These are phyloP conservation scores for Frieseomelitta varia DNA, from an alignment of 1,140 invertebrate genomes.

Conservation along the genomic window DNA sequence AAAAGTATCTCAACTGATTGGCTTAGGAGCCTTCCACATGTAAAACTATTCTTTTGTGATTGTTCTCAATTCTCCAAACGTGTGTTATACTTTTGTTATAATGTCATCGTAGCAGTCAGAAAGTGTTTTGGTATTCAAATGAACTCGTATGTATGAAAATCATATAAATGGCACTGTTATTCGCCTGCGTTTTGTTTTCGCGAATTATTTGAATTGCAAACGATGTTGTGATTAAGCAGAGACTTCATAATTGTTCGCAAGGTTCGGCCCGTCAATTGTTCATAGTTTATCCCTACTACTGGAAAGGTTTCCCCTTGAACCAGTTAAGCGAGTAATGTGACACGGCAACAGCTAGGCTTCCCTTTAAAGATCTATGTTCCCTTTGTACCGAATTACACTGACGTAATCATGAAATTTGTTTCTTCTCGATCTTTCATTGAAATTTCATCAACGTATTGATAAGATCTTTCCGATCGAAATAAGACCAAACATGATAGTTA, in stretches of 20 bases:
- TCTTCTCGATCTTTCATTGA: not conserved
- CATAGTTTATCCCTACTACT: not conserved
- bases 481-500: not conserved
- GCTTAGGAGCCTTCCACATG: too few species aligned
- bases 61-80: too few species aligned
- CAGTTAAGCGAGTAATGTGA: not conserved
- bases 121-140: not conserved
- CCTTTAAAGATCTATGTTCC: not conserved
- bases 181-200: not conserved
- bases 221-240: not conserved
- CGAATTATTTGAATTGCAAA: not conserved
- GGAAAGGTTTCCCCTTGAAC: not conserved
- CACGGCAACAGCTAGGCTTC: not conserved
- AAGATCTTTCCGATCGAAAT: not conserved
- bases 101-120: not conserved
- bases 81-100: not conserved
- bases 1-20: too few species aligned
- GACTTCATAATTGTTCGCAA: not conserved
- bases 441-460: not conserved
- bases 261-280: not conserved
- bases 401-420: not conserved
- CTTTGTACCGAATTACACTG: not conserved
- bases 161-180: not conserved
- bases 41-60: too few species aligned
- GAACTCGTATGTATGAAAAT: not conserved